A percentile compares a stretch with the other conserved stretches of the same genome.
Evolutionary conservation across 2,113 vertebrate genomes (phyloP).

Genomic region (Orthonyx spaldingii): DNA sequence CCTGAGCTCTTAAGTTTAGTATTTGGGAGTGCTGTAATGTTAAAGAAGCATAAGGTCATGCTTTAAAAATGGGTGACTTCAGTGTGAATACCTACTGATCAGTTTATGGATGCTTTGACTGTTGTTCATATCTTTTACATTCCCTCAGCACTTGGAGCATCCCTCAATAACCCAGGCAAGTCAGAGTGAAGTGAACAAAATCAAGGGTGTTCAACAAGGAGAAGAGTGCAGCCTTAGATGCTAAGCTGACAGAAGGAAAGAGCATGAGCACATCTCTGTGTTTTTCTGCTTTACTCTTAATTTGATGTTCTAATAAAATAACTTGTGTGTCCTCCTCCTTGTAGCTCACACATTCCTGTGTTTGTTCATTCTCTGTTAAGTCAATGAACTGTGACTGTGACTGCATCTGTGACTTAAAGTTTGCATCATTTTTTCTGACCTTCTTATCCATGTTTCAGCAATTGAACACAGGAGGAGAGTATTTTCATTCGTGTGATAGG

Average conservation of each 20-base stretch:
- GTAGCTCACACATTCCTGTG: neutral
- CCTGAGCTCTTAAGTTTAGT: neutral
- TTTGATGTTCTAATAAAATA: neutral
- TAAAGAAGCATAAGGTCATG: neutral
- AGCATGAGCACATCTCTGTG: neutral
- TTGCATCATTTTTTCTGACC: neutral
- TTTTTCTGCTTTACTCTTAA: neutral
- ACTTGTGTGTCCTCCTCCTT: neutral
- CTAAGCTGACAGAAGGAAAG: neutral
- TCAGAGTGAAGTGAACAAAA: neutral
- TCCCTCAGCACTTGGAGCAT: neutral
- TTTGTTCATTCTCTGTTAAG: neutral
- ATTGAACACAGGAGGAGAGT: neutral
- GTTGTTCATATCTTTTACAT: neutral
- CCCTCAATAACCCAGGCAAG: neutral
- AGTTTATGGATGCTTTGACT: neutral
- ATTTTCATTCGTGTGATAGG: neutral
- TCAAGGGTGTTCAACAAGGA: neutral
- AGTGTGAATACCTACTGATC: neutral
- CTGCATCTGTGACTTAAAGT: neutral
- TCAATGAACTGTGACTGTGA: neutral
- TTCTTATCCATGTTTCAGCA: neutral
- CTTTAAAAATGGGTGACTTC: neutral
- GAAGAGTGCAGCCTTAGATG: neutral
- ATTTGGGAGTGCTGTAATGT: neutral